These are phyloP conservation scores for Sebastes kiyomatsui DNA, from an alignment of 2,797 vertebrate genomes.

Conservation along the genomic window DNA sequence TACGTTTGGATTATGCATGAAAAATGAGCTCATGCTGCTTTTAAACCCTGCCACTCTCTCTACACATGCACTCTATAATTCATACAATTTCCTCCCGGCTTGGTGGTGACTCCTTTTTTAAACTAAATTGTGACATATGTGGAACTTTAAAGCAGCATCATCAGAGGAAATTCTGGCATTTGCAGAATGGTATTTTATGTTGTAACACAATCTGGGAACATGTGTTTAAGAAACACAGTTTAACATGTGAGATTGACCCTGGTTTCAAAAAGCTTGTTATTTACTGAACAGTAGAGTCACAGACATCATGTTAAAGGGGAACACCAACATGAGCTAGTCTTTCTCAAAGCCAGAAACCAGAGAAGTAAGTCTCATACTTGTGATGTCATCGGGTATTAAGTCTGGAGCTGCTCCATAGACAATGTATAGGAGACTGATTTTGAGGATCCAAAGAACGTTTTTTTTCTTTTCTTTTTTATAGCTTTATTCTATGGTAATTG, in stretches of 20 bases:
- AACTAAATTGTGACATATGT: neutral
- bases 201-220: neutral
- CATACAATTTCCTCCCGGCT: neutral
- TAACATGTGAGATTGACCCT: neutral
- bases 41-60: neutral
- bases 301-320: neutral
- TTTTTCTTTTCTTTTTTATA: no score
- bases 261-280: neutral
- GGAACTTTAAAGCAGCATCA: neutral
- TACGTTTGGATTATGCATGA: neutral
- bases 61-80: neutral
- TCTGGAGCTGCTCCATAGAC: no score
- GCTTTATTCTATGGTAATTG: no score
- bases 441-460: accelerated
- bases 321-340: neutral
- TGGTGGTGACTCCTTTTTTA: neutral
- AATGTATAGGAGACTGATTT: no score
- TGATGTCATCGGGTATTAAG: no score
- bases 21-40: neutral
- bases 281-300: neutral
- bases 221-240: neutral
- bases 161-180: neutral
- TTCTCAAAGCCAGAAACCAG: no score
- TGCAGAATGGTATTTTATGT: neutral
- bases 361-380: no score